These are phyloP conservation scores for Podarcis lilfordi DNA, from an alignment of 2,797 vertebrate species.

Conservation along the genomic window DNA sequence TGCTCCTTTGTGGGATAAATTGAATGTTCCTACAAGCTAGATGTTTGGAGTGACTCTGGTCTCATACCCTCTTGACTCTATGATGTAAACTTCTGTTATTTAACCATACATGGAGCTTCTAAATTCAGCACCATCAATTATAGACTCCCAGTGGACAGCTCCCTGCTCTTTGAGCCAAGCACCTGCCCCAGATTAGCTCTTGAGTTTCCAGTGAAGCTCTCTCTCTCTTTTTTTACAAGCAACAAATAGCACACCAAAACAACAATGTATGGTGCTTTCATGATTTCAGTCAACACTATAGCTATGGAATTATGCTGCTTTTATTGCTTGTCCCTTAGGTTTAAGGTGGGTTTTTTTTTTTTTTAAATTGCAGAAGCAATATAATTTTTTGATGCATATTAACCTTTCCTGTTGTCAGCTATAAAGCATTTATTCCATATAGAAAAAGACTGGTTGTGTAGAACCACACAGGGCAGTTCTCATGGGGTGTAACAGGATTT, in stretches of 20 bases:
- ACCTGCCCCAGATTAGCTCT: background rate
- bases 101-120: background rate
- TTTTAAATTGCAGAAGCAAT: background rate
- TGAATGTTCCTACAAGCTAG: background rate
- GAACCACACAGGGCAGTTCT: background rate
- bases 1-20: background rate
- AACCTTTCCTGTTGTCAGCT: background rate
- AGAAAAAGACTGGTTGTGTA: background rate
- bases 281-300: background rate
- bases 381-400: background rate
- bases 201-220: background rate
- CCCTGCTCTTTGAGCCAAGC: background rate
- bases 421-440: background rate
- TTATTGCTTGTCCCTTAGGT: background rate
- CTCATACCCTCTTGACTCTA: background rate
- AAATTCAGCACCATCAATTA: conserved; percentile 5
- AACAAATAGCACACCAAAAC: background rate
- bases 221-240: background rate
- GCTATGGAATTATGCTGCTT: background rate
- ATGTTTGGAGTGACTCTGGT: background rate
- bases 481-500: background rate
- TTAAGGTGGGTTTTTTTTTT: background rate
- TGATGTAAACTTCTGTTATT: background rate
- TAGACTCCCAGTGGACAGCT: conserved; percentile 10
- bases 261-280: background rate